These are phyloP conservation scores for Calliopsis andreniformis DNA, from an alignment of 1,140 invertebrate genomes.

Conservation along the genomic window DNA sequence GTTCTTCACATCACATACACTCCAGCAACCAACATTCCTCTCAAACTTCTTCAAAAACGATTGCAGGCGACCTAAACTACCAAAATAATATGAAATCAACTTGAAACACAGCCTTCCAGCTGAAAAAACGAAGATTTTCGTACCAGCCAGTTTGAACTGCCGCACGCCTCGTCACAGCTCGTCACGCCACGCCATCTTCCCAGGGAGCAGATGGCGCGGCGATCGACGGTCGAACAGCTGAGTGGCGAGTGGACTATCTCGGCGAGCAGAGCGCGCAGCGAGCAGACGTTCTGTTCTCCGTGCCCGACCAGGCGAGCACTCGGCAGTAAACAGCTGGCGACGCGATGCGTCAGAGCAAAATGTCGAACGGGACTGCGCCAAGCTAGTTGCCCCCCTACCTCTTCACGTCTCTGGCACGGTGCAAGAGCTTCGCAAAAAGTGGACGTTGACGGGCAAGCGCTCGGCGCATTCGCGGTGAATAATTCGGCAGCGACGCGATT, in stretches of 20 bases:
- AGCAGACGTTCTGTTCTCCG: constrained; percentile 64
- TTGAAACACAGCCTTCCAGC: no score
- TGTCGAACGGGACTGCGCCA: constrained; percentile 63
- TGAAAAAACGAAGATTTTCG: no score
- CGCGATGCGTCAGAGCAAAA: constrained; percentile 72
- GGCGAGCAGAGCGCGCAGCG: not conserved
- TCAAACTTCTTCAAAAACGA: not conserved
- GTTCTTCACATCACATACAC: not conserved
- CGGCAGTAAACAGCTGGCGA: constrained; percentile 78
- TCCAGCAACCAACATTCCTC: no score
- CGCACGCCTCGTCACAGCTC: not conserved
- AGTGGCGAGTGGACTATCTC: constrained; percentile 50
- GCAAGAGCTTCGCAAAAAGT: constrained; percentile 33
- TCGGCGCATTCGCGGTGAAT: constrained; percentile 14
- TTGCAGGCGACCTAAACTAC: no score
- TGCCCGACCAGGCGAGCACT: constrained; percentile 43
- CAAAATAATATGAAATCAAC: no score
- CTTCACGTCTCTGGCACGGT: constrained; percentile 23
- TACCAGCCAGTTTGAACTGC: constrained; percentile 29
- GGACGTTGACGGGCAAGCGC: constrained; percentile 32
- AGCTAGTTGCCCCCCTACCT: constrained; percentile 63
- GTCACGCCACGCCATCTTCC: constrained; percentile 42
- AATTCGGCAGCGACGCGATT: constrained; percentile 12
- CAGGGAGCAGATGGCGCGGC: constrained; percentile 7
- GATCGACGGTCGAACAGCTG: constrained; percentile 35